Base-by-base conservation (phyloP, 2,113 vertebrate genomes). In the Neodontobutis hainanensis region DNA sequence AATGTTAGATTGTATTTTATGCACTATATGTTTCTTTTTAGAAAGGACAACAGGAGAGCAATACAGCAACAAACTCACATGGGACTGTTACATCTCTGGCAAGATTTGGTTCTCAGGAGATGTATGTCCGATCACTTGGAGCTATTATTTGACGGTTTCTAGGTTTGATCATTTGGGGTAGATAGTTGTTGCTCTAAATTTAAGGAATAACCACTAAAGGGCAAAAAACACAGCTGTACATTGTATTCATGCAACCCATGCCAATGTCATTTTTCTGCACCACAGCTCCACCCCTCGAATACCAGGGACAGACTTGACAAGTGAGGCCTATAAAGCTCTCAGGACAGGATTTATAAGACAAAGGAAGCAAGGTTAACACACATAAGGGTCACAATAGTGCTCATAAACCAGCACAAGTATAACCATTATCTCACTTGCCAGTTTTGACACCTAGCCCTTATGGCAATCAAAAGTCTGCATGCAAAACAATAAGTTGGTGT, bases 331-430 rank as follows among this genome's bases (percentile, higher is more conserved):
- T 89, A 90, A 89, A 83, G 56, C 84, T 74, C 57, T 84, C 79
- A 55, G 61, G 53, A 40, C 45, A 61, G 66, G 83, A 91, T 90
- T 89, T 89, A 90, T 78, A 72, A 70, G 79, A 66, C 69, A 78
- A 67, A 73, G 65, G 68, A 83, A 77, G 75, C 73, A 88, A 89
- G 87, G 84, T 89, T 89, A 89, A 89, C 83, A 87, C 78, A 86
- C 86, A 77, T 1, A n/a, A 66, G 86, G 86, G 90, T 88, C 84
- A 87, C 74, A 64, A 74, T 76, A 61, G 66, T 65, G 71, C 64
- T 79, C 76, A 84, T 88, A 89, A 91, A 90, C 43, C 70, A 86
- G 45, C 60, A 72, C 19, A 75, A 72, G 62, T 77, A 74, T 74
- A 73, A 84, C 75, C 78, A 84, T 86, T 80, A 85, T 88, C 73